Percentiles rank a stretch among this genome's conserved stretches.
Conservation (phyloP, 2,888 invertebrate species). For the Tetrapedia diversipes region DNA sequence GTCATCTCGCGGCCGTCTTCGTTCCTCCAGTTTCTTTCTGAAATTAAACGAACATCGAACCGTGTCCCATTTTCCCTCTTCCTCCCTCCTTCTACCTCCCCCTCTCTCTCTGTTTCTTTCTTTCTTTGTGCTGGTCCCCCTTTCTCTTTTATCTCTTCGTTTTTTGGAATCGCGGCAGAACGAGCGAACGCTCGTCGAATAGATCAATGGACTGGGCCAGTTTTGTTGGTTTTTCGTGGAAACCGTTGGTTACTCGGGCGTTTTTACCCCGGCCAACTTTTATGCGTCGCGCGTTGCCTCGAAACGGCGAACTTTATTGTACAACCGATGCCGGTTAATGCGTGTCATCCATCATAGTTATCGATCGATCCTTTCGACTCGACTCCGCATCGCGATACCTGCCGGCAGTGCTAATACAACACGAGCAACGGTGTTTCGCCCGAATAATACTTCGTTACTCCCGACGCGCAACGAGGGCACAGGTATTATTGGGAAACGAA, state of each 20-base stretch:
- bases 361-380: not conserved
- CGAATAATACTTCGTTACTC: too few relatives aligned
- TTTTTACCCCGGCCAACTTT: not conserved
- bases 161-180: not conserved
- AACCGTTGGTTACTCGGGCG: not conserved
- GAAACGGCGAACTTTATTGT: not conserved
- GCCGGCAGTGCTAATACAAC: not conserved
- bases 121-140: too few relatives aligned
- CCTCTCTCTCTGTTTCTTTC: too few relatives aligned
- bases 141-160: not conserved
- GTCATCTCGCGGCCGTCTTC: not conserved
- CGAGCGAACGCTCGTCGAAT: not conserved
- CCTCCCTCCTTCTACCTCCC: too few relatives aligned
- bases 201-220: not conserved
- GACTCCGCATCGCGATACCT: not conserved
- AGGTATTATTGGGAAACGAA: too few relatives aligned
- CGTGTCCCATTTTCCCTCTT: too few relatives aligned
- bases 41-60: not conserved
- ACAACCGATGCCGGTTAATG: not conserved
- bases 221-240: not conserved
- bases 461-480: not conserved
- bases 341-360: not conserved
- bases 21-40: not conserved
- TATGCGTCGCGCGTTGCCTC: not conserved
- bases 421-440: not conserved